Conservation (phyloP, 1,140 invertebrate species). For the Wiebesia pumilae region DNA sequence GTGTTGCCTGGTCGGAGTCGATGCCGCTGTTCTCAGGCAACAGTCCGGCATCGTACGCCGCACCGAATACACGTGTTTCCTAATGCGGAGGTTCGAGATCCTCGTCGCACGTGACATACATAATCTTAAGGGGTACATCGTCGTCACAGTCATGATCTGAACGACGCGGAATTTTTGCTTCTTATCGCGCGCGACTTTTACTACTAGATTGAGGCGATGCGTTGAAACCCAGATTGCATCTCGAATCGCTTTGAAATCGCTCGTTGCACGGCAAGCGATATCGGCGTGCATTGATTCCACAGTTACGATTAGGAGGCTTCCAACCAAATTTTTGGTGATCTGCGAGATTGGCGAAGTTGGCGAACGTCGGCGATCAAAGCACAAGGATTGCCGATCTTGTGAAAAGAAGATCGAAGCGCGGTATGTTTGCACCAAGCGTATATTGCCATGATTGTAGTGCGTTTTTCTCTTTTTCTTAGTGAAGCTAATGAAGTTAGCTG, state of each 20-base stretch:
- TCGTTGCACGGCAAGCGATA: too few relatives aligned
- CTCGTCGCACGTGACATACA: not conserved
- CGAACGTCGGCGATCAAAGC: too few relatives aligned
- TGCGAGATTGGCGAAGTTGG: not conserved
- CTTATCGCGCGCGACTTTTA: too few relatives aligned
- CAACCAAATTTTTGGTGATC: not conserved
- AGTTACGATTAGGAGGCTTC: too few relatives aligned
- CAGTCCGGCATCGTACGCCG: constrained; percentile 68
- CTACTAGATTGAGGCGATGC: not conserved
- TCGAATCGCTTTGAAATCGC: not conserved
- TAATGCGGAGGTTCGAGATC: not conserved
- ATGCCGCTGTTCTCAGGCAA: constrained; percentile 16
- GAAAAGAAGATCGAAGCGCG: not conserved
- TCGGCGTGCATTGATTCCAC: too few relatives aligned
- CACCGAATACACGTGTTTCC: constrained; percentile 62
- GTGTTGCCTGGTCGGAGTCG: constrained; percentile 25
- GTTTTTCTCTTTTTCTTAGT: not conserved
- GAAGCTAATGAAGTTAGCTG: not conserved
- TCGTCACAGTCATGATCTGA: not conserved
- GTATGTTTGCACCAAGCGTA: not conserved
- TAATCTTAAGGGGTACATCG: not conserved
- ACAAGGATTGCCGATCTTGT: not conserved
- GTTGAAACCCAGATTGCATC: not conserved
- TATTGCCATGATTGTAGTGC: not conserved
- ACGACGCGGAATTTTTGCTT: not conserved